Conservation (phyloP, 2,888 invertebrate genomes). For the Elmis aenea region DNA sequence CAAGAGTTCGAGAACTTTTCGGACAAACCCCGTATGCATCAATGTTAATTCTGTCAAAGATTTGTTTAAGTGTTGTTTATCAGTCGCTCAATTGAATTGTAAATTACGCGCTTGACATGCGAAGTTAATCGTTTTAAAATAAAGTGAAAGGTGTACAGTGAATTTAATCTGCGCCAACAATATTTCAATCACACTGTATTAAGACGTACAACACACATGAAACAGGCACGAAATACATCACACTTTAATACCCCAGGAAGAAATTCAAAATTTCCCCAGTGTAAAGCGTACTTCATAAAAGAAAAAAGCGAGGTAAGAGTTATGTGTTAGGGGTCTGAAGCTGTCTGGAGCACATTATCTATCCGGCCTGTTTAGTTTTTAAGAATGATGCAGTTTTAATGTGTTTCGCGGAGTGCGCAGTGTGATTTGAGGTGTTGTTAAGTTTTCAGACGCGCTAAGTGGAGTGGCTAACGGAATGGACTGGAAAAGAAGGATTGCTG, state of each 20-base stretch:
- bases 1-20: too few relatives aligned
- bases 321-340: conserved; percentile 37
- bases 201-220: conserved; percentile 20
- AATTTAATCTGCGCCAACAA: too few relatives aligned
- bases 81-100: too few relatives aligned
- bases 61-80: too few relatives aligned
- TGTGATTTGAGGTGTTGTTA: conserved; percentile 27
- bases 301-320: conserved; percentile 30
- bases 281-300: conserved; percentile 29
- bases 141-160: too few relatives aligned
- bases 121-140: too few relatives aligned
- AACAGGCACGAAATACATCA: conserved; percentile 19
- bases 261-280: conserved; percentile 30
- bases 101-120: too few relatives aligned
- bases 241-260: conserved; percentile 21
- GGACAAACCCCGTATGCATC: too few relatives aligned
- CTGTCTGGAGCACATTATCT: conserved; percentile 40
- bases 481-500: conserved; percentile 29
- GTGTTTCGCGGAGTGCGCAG: conserved; percentile 33
- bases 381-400: conserved; percentile 43
- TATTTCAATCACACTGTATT: too few relatives aligned
- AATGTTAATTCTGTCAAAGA: too few relatives aligned
- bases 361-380: conserved; percentile 42
- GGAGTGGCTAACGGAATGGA: conserved; percentile 33
- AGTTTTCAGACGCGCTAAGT: conserved; percentile 27